Evolutionary conservation across 2,888 invertebrate species (phyloP).

Genomic region (Synergus japonicus): DNA sequence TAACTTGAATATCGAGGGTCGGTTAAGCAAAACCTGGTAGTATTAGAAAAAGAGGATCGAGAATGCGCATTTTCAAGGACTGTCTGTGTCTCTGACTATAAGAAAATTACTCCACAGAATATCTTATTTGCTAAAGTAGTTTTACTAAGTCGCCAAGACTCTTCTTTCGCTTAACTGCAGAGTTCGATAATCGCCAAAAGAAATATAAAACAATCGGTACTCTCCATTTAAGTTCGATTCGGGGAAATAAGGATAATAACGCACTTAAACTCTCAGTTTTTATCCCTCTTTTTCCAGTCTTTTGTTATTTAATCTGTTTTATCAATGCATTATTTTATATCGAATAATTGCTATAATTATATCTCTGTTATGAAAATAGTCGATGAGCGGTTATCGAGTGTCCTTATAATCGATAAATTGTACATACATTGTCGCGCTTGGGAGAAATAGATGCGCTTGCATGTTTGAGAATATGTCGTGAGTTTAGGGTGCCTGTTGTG

Average conservation of each 20-base stretch:
- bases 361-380: constrained; percentile 39
- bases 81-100: constrained; percentile 55
- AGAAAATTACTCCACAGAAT: constrained; percentile 72
- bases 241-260: neutral
- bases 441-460: constrained; percentile 22
- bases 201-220: neutral
- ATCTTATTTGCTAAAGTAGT: constrained; percentile 62
- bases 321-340: too few relatives aligned
- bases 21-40: constrained; percentile 30
- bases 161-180: neutral
- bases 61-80: neutral
- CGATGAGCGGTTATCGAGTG: constrained; percentile 46
- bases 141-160: constrained; percentile 21
- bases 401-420: constrained; percentile 30
- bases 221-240: neutral
- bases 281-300: neutral
- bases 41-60: constrained; percentile 4
- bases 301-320: too few relatives aligned
- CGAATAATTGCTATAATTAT: neutral
- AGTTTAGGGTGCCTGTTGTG: constrained; percentile 20
- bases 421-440: neutral
- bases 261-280: neutral
- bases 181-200: neutral
- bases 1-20: constrained; percentile 43
- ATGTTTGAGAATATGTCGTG: constrained; percentile 23